Conservation (phyloP, 2,888 invertebrate species). For the Lithophane ornitopus region DNA sequence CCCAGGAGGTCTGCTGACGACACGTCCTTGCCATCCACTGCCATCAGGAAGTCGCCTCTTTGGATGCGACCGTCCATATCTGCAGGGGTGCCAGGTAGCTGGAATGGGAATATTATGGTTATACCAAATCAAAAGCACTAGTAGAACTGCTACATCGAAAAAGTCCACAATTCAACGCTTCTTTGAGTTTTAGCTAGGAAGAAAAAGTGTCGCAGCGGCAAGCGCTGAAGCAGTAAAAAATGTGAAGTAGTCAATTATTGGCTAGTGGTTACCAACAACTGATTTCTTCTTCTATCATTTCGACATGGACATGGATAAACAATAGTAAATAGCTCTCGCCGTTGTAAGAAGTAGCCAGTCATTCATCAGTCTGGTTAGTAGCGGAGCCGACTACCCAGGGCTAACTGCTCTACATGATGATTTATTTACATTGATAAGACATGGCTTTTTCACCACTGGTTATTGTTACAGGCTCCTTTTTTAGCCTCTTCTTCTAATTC, state of each 20-base stretch:
- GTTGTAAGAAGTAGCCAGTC: background rate
- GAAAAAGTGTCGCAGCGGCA: too few species aligned
- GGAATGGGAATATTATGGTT: constrained; percentile 45
- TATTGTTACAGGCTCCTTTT: background rate
- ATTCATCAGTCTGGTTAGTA: background rate
- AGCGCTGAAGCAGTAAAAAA: too few species aligned
- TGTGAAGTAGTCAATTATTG: too few species aligned
- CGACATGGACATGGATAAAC: background rate
- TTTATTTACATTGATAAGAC: background rate
- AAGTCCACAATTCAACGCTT: too few species aligned
- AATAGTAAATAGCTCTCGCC: background rate
- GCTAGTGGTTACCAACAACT: too few species aligned
- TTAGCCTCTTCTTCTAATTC: too few species aligned
- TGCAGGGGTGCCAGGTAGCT: constrained; percentile 97
- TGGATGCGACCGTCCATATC: constrained; percentile 96
- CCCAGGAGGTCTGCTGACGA: constrained; percentile 94
- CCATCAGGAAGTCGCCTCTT: constrained; percentile 97
- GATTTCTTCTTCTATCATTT: too few species aligned
- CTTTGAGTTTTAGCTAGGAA: too few species aligned
- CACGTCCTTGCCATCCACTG: constrained; percentile 97
- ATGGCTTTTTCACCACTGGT: background rate
- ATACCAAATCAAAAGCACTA: background rate
- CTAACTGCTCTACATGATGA: background rate
- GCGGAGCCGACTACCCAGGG: background rate
- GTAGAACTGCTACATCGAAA: too few species aligned